Evolutionary conservation across 2,888 invertebrate genomes (phyloP), one percentile per base, ranked within the genome.

Genomic region (Hermaeophaga mercurialis): DNA sequence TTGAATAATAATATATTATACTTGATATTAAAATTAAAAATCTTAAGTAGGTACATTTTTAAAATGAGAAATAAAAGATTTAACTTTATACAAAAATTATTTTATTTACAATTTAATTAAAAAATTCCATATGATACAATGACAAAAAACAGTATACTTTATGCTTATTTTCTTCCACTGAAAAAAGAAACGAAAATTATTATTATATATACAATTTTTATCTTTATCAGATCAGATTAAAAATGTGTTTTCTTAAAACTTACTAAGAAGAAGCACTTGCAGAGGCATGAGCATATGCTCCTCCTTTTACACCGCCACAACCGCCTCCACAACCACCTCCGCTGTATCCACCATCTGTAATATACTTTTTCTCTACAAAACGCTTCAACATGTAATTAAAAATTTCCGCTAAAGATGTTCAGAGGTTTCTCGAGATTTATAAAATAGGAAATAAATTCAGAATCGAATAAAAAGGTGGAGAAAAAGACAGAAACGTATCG

Each of bases 291-390:
- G 48, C 43, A 9, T 34, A 19, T 33, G 31, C 49, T 17, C 14
- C 19, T 18, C 50, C 44, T n/a, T 12, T 19, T 28, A 34, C 45
- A 36, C 36, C 43, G 15, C 47, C 45, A 41, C 45, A 34, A 12
- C 34, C 22, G 3, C 54, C 54, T 3, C 52, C 45, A 24, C 54
- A 36, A 19, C 57, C 57, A 19, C 57, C 57, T n/a, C 36, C 58
- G 14, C 41, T 55, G 26, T 22, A 34, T 15, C 52, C 56, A 18
- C 53, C 57, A 11, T 38, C 56, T 41, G 17, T 24, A 43, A 43
- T 56, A 31, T 38, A 15, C 12, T 14, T 14, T 15, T 38, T 15
- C n/a, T n/a, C n/a, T n/a, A n/a, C n/a, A n/a, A n/a, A n/a, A n/a
- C n/a, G n/a, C n/a, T n/a, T n/a, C n/a, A n/a, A n/a, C n/a, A n/a